Evolutionary conservation across 2,888 invertebrate genomes (phyloP).

Genomic region (Pandemis corylana): DNA sequence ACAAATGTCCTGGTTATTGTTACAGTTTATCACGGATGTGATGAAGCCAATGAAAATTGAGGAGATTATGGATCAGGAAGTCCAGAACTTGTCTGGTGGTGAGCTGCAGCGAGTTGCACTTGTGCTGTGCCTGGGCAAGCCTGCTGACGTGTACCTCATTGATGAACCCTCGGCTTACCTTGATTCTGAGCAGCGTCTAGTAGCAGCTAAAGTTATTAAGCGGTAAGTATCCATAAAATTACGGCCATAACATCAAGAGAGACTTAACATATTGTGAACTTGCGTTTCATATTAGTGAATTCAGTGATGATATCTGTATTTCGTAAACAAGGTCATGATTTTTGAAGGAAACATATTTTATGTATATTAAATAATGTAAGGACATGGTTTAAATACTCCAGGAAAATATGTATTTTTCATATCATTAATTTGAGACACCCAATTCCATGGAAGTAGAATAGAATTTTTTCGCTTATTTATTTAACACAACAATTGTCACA

Average conservation of each 20-base stretch:
- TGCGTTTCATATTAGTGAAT: too few relatives aligned
- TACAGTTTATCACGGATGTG: slow-evolving; percentile 97
- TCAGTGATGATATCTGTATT: too few relatives aligned
- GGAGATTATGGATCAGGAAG: slow-evolving; percentile 98
- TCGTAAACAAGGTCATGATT: too few relatives aligned
- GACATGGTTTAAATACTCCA: too few relatives aligned
- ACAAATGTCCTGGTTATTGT: slow-evolving; percentile 36
- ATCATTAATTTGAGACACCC: too few relatives aligned
- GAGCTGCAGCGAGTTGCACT: slow-evolving; percentile 99
- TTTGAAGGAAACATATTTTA: too few relatives aligned
- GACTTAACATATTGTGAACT: too few relatives aligned
- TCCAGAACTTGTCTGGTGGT: slow-evolving; percentile 99
- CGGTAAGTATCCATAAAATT: slow-evolving; percentile 83
- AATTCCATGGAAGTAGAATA: too few relatives aligned
- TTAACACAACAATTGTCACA: too few relatives aligned
- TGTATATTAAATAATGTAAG: too few relatives aligned
- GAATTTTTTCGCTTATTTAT: too few relatives aligned
- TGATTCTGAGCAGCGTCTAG: slow-evolving; percentile 99
- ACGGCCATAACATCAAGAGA: neutral
- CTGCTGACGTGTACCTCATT: slow-evolving; percentile 99
- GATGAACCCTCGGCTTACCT: slow-evolving; percentile 99
- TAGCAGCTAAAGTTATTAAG: slow-evolving; percentile 99
- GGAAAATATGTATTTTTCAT: too few relatives aligned
- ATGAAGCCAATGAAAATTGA: slow-evolving; percentile 99
- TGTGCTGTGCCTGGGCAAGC: slow-evolving; percentile 98